Evolutionary conservation across 2,888 invertebrate species (phyloP).

Genomic region (Chorisops tibialis): DNA sequence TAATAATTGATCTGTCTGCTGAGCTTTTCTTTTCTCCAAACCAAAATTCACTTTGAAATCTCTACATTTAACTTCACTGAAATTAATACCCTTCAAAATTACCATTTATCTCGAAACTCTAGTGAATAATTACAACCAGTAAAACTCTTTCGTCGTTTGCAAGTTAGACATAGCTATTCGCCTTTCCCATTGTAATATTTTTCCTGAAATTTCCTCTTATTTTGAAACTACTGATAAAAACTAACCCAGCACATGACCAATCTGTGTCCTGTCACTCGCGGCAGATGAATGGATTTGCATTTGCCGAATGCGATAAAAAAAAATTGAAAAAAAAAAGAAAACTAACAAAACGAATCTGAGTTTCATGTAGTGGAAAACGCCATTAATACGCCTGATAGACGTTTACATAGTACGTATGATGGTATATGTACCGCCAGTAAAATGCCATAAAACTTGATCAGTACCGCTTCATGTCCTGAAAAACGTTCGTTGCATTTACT

Average conservation of each 20-base stretch:
- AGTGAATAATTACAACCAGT: not conserved
- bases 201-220: not conserved
- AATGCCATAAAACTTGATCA: too few relatives aligned
- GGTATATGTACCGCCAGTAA: constrained; percentile 29
- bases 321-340: not conserved
- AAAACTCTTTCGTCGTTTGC: not conserved
- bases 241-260: constrained; percentile 1
- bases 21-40: too few relatives aligned
- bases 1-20: too few relatives aligned
- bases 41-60: too few relatives aligned
- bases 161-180: not conserved
- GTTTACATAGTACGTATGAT: constrained; percentile 34
- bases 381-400: constrained; percentile 37
- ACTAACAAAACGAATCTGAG: constrained; percentile 20
- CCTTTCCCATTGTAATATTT: not conserved
- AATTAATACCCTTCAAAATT: too few relatives aligned
- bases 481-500: too few relatives aligned
- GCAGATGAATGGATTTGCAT: constrained; percentile 20
- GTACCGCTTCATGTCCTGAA: not conserved
- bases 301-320: not conserved
- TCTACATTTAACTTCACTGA: too few relatives aligned
- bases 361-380: constrained; percentile 36
- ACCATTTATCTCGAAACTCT: not conserved
- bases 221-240: not conserved
- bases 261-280: constrained; percentile 23